Conservation (phyloP, 2,113 vertebrate species). For the Chamaea fasciata region DNA sequence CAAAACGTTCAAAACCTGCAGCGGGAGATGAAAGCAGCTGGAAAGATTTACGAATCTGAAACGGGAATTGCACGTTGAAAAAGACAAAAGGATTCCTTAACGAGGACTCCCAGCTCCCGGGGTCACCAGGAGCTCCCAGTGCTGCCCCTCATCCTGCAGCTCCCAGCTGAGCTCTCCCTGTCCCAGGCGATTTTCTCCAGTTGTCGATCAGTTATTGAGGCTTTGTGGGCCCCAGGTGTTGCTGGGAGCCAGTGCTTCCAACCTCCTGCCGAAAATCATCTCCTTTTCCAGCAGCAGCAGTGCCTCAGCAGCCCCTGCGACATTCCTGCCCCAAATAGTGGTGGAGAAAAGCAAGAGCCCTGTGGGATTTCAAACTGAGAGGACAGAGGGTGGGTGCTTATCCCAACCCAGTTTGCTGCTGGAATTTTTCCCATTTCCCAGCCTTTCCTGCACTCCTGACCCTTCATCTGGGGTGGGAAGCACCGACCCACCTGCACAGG, state of each 20-base stretch:
- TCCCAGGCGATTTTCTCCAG: background rate
- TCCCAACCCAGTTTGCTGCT: background rate
- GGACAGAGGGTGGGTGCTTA: rapidly evolving
- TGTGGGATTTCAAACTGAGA: background rate
- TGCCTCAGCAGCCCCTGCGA: background rate
- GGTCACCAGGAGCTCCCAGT: background rate
- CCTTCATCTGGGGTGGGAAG: background rate
- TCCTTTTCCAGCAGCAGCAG: rapidly evolving
- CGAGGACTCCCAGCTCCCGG: background rate
- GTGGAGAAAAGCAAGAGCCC: no score
- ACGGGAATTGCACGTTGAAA: background rate
- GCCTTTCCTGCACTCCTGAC: background rate
- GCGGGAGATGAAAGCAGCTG: background rate
- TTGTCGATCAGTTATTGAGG: background rate
- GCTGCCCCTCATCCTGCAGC: background rate
- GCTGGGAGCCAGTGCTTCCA: background rate
- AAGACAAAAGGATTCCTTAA: background rate
- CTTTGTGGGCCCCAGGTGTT: background rate
- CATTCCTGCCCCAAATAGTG: rapidly evolving
- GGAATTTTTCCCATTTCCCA: background rate
- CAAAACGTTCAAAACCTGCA: background rate
- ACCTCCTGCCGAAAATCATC: background rate
- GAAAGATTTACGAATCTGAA: background rate
- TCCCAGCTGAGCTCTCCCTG: background rate
- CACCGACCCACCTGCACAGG: no score